A percentile compares a stretch with the other conserved stretches of the same genome.
phyloP scores from a whole-genome alignment of 2,113 vertebrate species.

The Delphinus delphis region DNA sequence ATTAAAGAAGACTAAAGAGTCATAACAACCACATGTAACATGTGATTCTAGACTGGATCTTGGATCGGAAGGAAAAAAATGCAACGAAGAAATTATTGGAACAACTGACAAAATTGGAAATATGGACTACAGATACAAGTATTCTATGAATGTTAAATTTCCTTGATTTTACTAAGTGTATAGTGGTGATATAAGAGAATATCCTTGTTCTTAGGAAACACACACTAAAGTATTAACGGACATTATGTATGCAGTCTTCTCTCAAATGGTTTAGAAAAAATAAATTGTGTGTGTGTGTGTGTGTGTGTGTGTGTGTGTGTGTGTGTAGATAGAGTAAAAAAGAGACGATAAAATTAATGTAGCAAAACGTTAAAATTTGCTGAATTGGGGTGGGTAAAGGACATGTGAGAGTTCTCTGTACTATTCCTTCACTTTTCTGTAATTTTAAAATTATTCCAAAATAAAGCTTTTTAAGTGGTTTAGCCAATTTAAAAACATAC shows the following conservation, averaged over 20 bases:
- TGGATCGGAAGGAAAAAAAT: not conserved
- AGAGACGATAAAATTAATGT: not conserved
- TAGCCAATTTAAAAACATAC: conserved; percentile 39
- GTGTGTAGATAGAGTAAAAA: not conserved
- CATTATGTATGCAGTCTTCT: not conserved
- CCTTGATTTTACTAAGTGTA: not conserved
- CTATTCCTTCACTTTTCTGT: not conserved
- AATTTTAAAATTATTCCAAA: conserved; percentile 54
- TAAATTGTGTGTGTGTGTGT: not conserved
- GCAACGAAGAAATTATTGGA: not conserved
- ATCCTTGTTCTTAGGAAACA: not conserved
- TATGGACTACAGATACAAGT: not conserved
- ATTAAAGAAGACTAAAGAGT: not conserved
- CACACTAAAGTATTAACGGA: not conserved
- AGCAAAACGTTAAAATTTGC: conserved; percentile 20
- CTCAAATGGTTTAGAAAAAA: not conserved
- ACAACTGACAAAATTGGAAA: not conserved
- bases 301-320: accelerated
- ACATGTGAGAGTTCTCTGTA: not conserved
- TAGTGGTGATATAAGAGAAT: not conserved
- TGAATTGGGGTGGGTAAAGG: conserved; percentile 4
- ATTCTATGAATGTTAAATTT: not conserved
- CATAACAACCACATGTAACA: not conserved
- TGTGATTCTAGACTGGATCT: not conserved
- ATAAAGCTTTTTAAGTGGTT: conserved; percentile 18